These are phyloP conservation scores for Drosophila emarginata DNA, from an alignment of 2,888 invertebrate species.

Conservation along the genomic window DNA sequence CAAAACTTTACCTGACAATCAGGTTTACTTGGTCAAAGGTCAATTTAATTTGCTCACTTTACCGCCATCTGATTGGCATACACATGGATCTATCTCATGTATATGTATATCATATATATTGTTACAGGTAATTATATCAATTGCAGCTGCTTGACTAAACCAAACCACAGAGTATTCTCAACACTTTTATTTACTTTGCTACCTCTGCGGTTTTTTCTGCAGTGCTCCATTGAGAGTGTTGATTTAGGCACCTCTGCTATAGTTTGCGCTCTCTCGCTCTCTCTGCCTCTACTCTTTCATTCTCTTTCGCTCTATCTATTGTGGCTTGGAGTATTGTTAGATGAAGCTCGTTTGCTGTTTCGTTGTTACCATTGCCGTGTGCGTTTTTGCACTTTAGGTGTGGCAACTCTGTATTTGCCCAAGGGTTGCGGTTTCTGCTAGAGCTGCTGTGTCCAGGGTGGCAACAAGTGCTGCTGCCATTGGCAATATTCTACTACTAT, in stretches of 20 bases:
- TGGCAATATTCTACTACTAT: slow-evolving; percentile 9
- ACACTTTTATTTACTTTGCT: background rate
- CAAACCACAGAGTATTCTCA: slow-evolving; percentile 34
- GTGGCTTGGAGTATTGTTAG: slow-evolving; percentile 1
- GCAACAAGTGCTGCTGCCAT: slow-evolving; percentile 39
- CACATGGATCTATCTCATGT: background rate
- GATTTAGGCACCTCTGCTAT: slow-evolving; percentile 4
- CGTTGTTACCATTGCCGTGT: slow-evolving; percentile 1
- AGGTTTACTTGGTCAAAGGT: slow-evolving; percentile 51
- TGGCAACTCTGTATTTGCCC: slow-evolving; percentile 6
- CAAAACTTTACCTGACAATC: slow-evolving; percentile 14
- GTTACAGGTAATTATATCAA: slow-evolving; percentile 3
- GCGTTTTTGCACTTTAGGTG: slow-evolving; percentile 16
- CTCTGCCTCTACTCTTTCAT: background rate
- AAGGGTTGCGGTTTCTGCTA: slow-evolving; percentile 16
- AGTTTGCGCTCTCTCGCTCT: background rate
- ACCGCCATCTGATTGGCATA: slow-evolving; percentile 25
- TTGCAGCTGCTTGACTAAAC: slow-evolving; percentile 31
- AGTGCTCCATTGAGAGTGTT: background rate
- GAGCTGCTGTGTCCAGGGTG: slow-evolving; percentile 47
- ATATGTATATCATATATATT: too few species aligned
- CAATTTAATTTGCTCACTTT: slow-evolving; percentile 65
- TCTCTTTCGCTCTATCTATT: background rate
- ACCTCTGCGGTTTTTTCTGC: background rate
- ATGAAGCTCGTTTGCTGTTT: background rate